A percentile compares a stretch with the other conserved stretches of the same genome.
Evolutionary conservation across 2,797 vertebrate species (phyloP).

Genomic region (Knipowitschia caucasica): DNA sequence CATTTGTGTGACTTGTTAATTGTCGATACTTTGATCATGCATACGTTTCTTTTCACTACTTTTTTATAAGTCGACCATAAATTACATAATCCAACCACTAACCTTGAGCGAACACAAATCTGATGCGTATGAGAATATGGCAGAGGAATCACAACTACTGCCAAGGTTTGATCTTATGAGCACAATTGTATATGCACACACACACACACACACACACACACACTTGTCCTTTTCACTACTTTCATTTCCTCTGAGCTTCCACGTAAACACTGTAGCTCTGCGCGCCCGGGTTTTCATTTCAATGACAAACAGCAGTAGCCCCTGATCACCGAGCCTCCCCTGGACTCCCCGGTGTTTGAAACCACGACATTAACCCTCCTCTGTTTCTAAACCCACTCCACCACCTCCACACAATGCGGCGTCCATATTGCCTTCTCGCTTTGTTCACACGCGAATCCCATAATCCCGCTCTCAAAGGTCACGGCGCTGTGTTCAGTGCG

Average conservation of each 20-base stretch:
- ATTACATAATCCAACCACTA: too few relatives aligned
- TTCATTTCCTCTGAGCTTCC: neutral
- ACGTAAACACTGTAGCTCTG: neutral
- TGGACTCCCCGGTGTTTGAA: slow-evolving; percentile 9
- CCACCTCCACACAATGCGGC: slow-evolving; percentile 46
- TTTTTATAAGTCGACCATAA: too few relatives aligned
- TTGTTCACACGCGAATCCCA: slow-evolving; percentile 65
- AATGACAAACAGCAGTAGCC: slow-evolving; percentile 16
- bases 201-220: neutral
- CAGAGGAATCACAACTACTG: too few relatives aligned
- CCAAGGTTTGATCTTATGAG: neutral
- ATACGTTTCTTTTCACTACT: too few relatives aligned
- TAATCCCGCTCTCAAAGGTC: slow-evolving; percentile 66
- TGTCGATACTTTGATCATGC: too few relatives aligned
- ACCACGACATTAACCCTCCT: slow-evolving; percentile 25
- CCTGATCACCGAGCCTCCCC: slow-evolving; percentile 1
- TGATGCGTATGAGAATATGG: too few relatives aligned
- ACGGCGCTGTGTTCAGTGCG: slow-evolving; percentile 36
- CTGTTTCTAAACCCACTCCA: slow-evolving; percentile 39
- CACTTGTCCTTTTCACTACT: neutral
- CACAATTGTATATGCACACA: neutral
- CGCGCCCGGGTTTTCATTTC: neutral
- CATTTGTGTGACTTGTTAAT: too few relatives aligned
- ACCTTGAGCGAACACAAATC: too few relatives aligned
- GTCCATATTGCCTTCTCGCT: slow-evolving; percentile 53